Conservation (phyloP, 2,797 vertebrate genomes). For the Malacoraja senta region DNA sequence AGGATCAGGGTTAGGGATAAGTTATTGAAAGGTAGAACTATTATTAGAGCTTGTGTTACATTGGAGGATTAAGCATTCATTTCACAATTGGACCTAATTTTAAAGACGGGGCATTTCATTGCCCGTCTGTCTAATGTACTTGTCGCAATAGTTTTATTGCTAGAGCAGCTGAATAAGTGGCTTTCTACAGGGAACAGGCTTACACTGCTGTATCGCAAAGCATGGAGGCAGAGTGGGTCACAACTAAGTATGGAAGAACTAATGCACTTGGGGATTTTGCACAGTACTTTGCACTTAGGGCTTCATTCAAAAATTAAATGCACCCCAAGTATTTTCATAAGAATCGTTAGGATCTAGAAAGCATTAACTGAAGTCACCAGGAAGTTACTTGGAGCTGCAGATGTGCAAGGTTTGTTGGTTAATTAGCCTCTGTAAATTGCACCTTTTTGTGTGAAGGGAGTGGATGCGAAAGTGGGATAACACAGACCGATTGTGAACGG, state of each 20-base stretch:
- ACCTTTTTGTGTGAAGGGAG: too few species aligned
- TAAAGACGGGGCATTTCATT: neutral
- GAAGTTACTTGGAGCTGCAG: too few species aligned
- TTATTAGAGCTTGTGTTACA: conserved; percentile 15
- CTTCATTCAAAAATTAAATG: neutral
- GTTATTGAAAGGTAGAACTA: neutral
- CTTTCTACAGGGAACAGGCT: neutral
- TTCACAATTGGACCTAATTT: neutral
- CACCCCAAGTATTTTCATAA: neutral
- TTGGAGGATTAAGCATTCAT: conserved; percentile 7
- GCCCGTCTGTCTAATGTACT: neutral
- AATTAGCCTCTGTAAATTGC: too few species aligned
- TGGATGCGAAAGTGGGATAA: too few species aligned
- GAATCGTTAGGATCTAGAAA: neutral
- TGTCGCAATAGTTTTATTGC: neutral
- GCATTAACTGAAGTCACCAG: neutral
- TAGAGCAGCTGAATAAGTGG: neutral
- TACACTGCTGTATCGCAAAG: neutral
- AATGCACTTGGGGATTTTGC: neutral
- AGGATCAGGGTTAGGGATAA: conserved; percentile 14
- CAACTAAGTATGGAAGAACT: neutral
- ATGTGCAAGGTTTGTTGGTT: too few species aligned
- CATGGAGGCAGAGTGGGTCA: neutral
- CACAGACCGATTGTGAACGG: too few species aligned
- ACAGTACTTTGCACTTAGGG: neutral